Evolutionary conservation across 1,140 invertebrate genomes (phyloP), one percentile per base, ranked within the genome.

Genomic region (Vollenhovia emeryi): DNA sequence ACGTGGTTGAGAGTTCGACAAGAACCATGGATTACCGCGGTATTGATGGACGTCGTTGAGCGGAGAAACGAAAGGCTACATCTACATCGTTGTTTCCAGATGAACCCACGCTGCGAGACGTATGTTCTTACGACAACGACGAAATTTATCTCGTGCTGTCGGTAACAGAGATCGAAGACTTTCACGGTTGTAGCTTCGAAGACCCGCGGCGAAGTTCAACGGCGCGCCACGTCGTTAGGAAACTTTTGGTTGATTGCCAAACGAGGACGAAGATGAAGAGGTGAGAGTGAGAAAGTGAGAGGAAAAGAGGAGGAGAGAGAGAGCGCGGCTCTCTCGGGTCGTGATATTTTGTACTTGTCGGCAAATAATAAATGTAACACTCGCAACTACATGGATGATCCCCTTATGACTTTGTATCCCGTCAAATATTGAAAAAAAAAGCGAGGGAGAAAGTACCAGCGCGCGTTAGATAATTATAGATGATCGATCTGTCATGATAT

Each of bases 91-190:
- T 88, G 89, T 90, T 80, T 83, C 86, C 74, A 90, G 89, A 87
- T 90, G 89, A 89, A 13, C 88, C 57, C 89, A 90, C 88, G 88
- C 89, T 89, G 90, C 50, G 90, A 91, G 90, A 90, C 84, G 87
- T 87, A 89, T 89, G 86, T 88, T 86, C 80, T 75, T 60, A 68
- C 71, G 75, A 82, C 85, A 64, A 66, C 33, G 84, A 79, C 79
- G 86, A 87, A 91, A 90, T 90, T 83, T 87, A 89, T 91, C 87
- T 89, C 84, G n/a, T 82, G 57, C 84, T 89, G 87, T 89, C 88
- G 79, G 85, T 76, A 86, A 89, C 87, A 89, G 87, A 89, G 87
- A 80, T 90, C 87, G 89, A 87, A 86, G 80, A 85, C 87, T 89
- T 89, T 90, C 75, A 24, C 87, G 71, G 68, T 82, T 76, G 36